A percentile compares a stretch with the other conserved stretches of the same genome.
Conservation (phyloP, 2,113 vertebrate species). For the Phrynocephalus versicolor region DNA sequence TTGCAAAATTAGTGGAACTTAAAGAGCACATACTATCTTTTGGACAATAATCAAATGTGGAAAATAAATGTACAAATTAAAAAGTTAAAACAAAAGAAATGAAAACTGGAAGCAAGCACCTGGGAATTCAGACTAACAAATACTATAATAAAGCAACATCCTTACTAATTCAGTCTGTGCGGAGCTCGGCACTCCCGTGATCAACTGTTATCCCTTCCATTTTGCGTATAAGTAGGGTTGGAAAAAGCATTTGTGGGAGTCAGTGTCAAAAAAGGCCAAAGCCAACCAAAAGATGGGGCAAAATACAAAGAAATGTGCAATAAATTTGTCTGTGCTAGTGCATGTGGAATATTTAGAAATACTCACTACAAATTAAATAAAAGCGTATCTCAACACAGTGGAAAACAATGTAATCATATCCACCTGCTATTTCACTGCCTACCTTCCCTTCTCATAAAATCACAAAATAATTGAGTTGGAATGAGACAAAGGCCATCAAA, state of each 20-base stretch:
- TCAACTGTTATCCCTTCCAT: background rate
- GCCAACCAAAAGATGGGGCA: background rate
- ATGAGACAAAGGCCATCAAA: too few relatives aligned
- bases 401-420: background rate
- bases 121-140: background rate
- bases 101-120: background rate
- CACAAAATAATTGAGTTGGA: too few relatives aligned
- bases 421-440: background rate
- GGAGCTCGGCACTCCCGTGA: background rate
- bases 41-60: background rate
- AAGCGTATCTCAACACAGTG: background rate
- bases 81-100: background rate
- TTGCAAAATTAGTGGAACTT: background rate
- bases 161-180: background rate
- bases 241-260: background rate
- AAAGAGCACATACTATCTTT: background rate
- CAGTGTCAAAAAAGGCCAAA: background rate
- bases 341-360: background rate
- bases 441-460: background rate
- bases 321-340: background rate
- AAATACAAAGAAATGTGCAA: background rate
- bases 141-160: background rate
- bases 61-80: background rate
- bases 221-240: background rate
- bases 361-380: background rate